Evolutionary conservation across 2,113 vertebrate genomes (phyloP), one percentile per base, ranked within the genome.

Genomic region (Corythoichthys haematopterus): DNA sequence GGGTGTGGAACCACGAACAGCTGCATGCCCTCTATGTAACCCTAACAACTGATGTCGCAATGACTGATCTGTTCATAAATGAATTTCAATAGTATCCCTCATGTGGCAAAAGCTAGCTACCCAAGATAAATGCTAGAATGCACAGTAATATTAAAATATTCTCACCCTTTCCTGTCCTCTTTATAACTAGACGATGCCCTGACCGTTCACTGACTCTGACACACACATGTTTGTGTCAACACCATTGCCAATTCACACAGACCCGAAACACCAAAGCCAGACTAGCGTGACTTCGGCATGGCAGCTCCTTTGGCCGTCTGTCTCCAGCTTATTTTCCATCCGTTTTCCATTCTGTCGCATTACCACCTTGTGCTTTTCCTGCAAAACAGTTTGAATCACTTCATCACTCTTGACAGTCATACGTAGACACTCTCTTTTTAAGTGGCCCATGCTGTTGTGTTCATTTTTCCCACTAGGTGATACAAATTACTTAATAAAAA

Each of bases 211-310:
- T 73, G 80, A 86, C 87, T 77, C 66, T 84, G 74, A 84, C 86
- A 62, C 60, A 33, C 40, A 61, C 16, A 9, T 43, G 58, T 61
- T 40, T 61, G 60, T 62, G 40, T 62, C 60, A 46, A 62, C 20
- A 62, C 60, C 15, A 16, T 43, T 78, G 65, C 48, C 71, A 69
- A 75, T 89, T 88, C 85, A 84, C 87, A 87, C 74, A 69, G 48
- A 78, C 76, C 78, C 79, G 87, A 84, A 85, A 87, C 67, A 69
- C 80, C 74, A 65, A 75, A 79, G 60, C 66, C 75, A 86, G 80
- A 83, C 84, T 70, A 37, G 66, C 14, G 64, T 81, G 76, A 80
- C 83, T 75, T 81, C 64, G 74, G 68, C 66, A 38, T 77, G 77
- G 59, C 66, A 67, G 48, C 80, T 66, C 77, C 72, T 68, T 71